Evolutionary conservation across 2,888 invertebrate species (phyloP), one percentile per base, ranked within the genome.

Genomic region (Digitonthophagus gazella): DNA sequence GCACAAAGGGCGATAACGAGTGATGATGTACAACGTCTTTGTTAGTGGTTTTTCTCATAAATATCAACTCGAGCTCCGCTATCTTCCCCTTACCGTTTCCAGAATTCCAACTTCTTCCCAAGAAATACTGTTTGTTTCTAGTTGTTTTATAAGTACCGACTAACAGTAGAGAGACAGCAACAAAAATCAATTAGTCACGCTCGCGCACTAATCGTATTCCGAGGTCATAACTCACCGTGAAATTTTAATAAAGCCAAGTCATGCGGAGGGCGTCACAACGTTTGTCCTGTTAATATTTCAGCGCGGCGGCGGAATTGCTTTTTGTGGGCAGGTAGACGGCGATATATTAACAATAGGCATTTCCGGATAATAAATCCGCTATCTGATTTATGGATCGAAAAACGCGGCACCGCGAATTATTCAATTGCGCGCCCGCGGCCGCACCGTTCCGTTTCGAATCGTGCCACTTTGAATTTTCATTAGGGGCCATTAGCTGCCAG

Each of bases 331-430:
- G 61, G 61, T 61, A 61, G 61, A 61, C 61, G 61, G 20, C 20
- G 20, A 61, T 61, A 61, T 61, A 61, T 61, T 61, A 61, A 61
- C 61, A 61, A 61, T 19, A 61, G 61, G 61, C 18, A 61, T 61
- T 61, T 61, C 61, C 61, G 61, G 16, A 61, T 61, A 61, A 61
- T 61, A 61, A 61, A 61, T 61, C 20, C 61, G 61, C 20, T 61
- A 61, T 61, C 61, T 61, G 61, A 61, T 61, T 61, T 61, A 61
- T 61, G 61, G 61, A 61, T 61, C 61, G 18, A 61, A 61, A 61
- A 61, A 61, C 61, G 61, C 61, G 19, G 20, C 19, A 61, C 18
- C n/a, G 20, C 20, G 19, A 61, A 61, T 61, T 61, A 61, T 61
- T 61, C 18, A 61, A 16, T 20, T 18, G 14, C 19, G 61, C 61